Base-by-base conservation (phyloP, 2,888 invertebrate species). In the Aelia acuminata region DNA sequence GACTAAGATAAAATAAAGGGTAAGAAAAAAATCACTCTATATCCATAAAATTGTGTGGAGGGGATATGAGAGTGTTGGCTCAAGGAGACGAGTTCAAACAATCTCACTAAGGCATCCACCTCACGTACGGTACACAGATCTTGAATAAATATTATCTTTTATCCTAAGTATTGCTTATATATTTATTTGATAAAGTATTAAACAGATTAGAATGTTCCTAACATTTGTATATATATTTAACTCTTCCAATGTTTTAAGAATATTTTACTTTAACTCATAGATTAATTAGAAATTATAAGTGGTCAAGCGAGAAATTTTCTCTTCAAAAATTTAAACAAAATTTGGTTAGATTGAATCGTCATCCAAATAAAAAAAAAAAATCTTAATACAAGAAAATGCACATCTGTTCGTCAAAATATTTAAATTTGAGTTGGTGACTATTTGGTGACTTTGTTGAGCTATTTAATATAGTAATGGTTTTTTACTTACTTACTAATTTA, bases 11-110 rank as follows among this genome's bases (percentile, higher is more conserved):
- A 63, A 43, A 80, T n/a, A 80, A 80, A 80, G 11, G 39, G 43
- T 2, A 5, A 80, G 39, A 80, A n/a, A 7, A 39, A 39, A 80
- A 43, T 2, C 4, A 43, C 22, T 22, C 22, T 43, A 75, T 75
- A 43, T 80, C 43, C 22, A 43, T 80, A 43, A 10, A 80, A n/a
- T n/a, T n/a, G n/a, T n/a, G n/a, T n/a, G n/a, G n/a, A 11, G 39
- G 13, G 22, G 43, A 80, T 39, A 80, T 43, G 80, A 43, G n/a
- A 80, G 80, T 80, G 43, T 43, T 80, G 80, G 80, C 43, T 80
- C n/a, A 80, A 43, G 43, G 43, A n/a, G 80, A 80, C 43, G 80
- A 80, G 80, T 13, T 80, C 80, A 80, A 80, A 80, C 80, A 80
- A 43, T 80, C 80, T 80, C 39, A 43, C 80, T 80, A 43, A 80